Evolutionary conservation across 2,113 vertebrate species (phyloP).

Genomic region (Pterocles gutturalis): DNA sequence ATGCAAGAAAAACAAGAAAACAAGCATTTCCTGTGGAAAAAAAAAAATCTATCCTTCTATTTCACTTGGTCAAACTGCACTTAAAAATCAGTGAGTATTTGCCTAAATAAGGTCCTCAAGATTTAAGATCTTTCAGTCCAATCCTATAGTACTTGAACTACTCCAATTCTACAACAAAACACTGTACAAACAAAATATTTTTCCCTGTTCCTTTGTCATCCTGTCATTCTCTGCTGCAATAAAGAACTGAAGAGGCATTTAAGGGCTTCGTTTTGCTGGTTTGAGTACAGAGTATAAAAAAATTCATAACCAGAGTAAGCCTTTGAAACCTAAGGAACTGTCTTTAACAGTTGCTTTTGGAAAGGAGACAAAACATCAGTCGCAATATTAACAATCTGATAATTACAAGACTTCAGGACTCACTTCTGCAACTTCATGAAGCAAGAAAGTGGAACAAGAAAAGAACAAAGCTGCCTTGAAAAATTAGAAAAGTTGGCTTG

Average conservation of each 20-base stretch:
- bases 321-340: slow-evolving; percentile 8
- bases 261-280: neutral
- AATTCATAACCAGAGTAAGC: neutral
- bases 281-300: neutral
- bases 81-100: neutral
- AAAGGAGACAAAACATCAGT: neutral
- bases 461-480: neutral
- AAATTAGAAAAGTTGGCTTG: neutral
- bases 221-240: neutral
- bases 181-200: neutral
- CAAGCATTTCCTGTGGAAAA: neutral
- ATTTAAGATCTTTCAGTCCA: neutral
- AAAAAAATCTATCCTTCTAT: neutral
- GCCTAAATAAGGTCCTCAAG: neutral
- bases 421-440: neutral
- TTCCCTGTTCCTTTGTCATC: neutral
- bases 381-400: neutral
- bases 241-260: neutral
- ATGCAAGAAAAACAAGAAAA: neutral
- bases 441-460: neutral
- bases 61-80: neutral
- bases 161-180: neutral
- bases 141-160: neutral
- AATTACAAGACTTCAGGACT: neutral
- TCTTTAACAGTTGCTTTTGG: neutral